Evolutionary conservation across 2,797 vertebrate species (phyloP).

Genomic region (Crypturellus tataupa): DNA sequence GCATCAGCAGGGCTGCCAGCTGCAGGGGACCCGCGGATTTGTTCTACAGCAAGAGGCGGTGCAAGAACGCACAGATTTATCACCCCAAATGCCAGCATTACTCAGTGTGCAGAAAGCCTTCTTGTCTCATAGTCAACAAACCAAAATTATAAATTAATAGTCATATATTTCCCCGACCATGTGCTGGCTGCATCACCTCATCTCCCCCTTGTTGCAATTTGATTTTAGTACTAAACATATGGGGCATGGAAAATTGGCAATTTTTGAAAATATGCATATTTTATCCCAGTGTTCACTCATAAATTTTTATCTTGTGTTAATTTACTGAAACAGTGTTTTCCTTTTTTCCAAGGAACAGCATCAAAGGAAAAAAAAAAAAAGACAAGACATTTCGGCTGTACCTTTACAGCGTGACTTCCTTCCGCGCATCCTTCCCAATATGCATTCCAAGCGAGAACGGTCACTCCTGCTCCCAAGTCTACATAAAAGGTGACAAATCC

Average conservation of each 20-base stretch:
- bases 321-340: neutral
- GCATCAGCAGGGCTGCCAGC: conserved; percentile 24
- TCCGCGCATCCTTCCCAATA: neutral
- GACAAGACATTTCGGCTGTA: neutral
- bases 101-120: conserved; percentile 44
- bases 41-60: conserved; percentile 54
- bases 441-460: neutral
- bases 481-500: neutral
- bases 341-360: neutral
- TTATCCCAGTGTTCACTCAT: neutral
- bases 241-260: conserved; percentile 41
- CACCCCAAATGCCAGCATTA: conserved; percentile 59
- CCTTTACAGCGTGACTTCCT: neutral
- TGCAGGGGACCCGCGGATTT: conserved; percentile 61
- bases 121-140: conserved; percentile 72
- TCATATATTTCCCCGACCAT: conserved; percentile 36
- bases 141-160: conserved; percentile 72
- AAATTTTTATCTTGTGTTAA: neutral
- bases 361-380: neutral
- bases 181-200: conserved; percentile 45
- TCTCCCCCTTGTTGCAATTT: conserved; percentile 46
- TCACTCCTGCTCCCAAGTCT: fast-evolving
- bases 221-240: conserved; percentile 69
- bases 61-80: conserved; percentile 71
- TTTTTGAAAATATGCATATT: conserved; percentile 23